These are phyloP conservation scores for Corythucha ciliata DNA, from an alignment of 2,888 invertebrate genomes.

Conservation along the genomic window DNA sequence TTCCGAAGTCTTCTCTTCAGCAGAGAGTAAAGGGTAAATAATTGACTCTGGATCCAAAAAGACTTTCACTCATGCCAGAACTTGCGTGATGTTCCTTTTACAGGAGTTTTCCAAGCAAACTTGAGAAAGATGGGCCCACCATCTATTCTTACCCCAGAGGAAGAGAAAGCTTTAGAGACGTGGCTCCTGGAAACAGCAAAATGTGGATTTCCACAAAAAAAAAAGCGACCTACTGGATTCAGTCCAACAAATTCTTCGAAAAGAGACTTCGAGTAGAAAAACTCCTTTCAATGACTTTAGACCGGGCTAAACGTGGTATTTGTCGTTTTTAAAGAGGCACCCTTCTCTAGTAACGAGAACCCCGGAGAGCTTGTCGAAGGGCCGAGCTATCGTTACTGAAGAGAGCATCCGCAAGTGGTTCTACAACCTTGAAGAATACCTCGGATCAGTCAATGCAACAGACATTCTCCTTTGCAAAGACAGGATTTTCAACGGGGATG, in stretches of 20 bases:
- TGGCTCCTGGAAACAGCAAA: constrained; percentile 4
- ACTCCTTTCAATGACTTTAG: constrained; percentile 6
- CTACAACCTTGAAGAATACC: constrained; percentile 34
- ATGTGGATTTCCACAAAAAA: constrained; percentile 9
- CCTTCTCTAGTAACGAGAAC: too few species aligned
- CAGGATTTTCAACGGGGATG: constrained; percentile 40
- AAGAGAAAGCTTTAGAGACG: background rate
- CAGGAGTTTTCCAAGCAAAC: too few species aligned
- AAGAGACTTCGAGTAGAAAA: background rate
- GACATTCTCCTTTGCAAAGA: constrained; percentile 35
- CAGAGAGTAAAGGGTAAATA: too few species aligned
- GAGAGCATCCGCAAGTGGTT: constrained; percentile 38
- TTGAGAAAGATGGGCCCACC: constrained; percentile 6
- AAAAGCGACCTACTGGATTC: background rate
- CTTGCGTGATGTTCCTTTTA: too few species aligned
- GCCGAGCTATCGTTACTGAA: constrained; percentile 37
- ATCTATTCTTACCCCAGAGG: constrained; percentile 2
- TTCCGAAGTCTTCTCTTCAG: too few species aligned
- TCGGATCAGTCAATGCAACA: constrained; percentile 19
- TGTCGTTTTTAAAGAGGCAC: constrained; percentile 20
- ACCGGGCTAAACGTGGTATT: constrained; percentile 1
- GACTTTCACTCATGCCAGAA: too few species aligned
- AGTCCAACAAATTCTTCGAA: background rate
- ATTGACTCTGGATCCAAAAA: too few species aligned
- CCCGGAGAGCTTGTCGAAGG: too few species aligned